Evolutionary conservation across 2,888 invertebrate species (phyloP).

Genomic region (Zaprionus lineosus): DNA sequence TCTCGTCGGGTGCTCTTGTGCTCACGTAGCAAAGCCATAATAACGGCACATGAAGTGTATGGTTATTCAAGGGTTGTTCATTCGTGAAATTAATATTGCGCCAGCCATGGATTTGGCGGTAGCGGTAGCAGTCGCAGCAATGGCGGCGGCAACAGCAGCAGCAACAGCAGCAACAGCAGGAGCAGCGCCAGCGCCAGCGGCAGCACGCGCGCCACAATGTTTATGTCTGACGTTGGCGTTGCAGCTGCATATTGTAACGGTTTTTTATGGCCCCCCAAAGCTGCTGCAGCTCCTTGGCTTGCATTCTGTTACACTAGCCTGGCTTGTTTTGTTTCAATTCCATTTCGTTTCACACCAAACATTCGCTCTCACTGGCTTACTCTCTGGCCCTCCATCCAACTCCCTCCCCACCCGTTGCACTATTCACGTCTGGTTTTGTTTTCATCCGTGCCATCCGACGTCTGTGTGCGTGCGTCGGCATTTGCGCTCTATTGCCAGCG

Average conservation of each 20-base stretch:
- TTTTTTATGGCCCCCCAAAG: slow-evolving; percentile 52
- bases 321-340: slow-evolving; percentile 58
- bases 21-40: slow-evolving; percentile 64
- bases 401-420: too few species aligned
- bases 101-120: too few species aligned
- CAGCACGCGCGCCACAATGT: too few species aligned
- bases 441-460: slow-evolving; percentile 11
- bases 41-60: slow-evolving; percentile 74
- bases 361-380: slow-evolving; percentile 5
- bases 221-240: slow-evolving; percentile 21
- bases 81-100: slow-evolving; percentile 79
- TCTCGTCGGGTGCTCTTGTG: slow-evolving; percentile 18
- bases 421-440: too few species aligned
- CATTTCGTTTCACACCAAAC: slow-evolving; percentile 45
- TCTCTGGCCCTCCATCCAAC: too few species aligned
- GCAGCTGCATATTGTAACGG: slow-evolving; percentile 67
- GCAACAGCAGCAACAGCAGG: neutral
- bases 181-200: slow-evolving; percentile 46
- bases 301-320: slow-evolving; percentile 46
- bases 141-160: slow-evolving; percentile 1
- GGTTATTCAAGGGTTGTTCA: slow-evolving; percentile 79
- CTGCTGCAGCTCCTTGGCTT: slow-evolving; percentile 27
- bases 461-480: slow-evolving; percentile 57
- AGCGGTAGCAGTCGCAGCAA: slow-evolving; percentile 32
- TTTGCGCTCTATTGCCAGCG: slow-evolving; percentile 68